These are phyloP conservation scores for Drosophila macrothrix DNA, from an alignment of 2,888 invertebrate genomes.

Conservation along the genomic window DNA sequence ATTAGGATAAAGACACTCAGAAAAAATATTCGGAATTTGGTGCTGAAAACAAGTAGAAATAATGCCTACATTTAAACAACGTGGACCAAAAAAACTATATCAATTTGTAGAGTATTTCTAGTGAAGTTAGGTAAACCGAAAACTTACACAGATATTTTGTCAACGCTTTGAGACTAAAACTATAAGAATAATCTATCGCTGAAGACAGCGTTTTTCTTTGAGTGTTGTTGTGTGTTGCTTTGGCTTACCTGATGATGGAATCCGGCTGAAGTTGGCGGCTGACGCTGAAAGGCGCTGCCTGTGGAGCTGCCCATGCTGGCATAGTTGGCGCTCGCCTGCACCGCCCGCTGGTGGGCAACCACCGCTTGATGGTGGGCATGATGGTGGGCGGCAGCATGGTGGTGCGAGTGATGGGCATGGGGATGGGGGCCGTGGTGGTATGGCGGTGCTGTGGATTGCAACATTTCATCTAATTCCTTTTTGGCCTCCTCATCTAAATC, in stretches of 20 bases:
- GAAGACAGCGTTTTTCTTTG: background rate
- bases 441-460: conserved; percentile 84
- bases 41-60: background rate
- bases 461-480: conserved; percentile 84
- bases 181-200: too few species aligned
- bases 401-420: conserved; percentile 63
- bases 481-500: conserved; percentile 85
- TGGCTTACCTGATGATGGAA: conserved; percentile 83
- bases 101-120: background rate
- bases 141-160: background rate
- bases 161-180: background rate
- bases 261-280: conserved; percentile 73
- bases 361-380: conserved; percentile 66
- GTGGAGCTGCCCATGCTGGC: conserved; percentile 79
- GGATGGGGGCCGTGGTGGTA: conserved; percentile 75
- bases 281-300: conserved; percentile 83
- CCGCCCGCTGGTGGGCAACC: conserved; percentile 71
- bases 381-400: conserved; percentile 66
- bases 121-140: background rate
- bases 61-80: background rate
- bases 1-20: background rate
- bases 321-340: conserved; percentile 75
- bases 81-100: background rate
- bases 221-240: background rate
- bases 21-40: background rate